These are phyloP conservation scores for Zaprionus davidi DNA, from an alignment of 1,140 invertebrate genomes.

Conservation along the genomic window DNA sequence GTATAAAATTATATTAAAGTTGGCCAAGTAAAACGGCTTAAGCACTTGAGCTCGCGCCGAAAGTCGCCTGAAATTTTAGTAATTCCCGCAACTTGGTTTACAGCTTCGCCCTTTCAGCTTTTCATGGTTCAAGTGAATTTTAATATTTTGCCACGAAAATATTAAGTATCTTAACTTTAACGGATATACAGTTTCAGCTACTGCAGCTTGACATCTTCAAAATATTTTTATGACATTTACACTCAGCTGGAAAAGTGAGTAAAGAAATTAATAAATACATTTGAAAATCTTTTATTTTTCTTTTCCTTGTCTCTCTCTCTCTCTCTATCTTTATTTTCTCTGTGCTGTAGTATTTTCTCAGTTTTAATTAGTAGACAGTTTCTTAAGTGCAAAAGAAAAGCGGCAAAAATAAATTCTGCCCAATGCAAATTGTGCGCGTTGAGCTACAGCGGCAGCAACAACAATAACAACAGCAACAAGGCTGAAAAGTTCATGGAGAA, in stretches of 20 bases:
- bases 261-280: slow-evolving; percentile 3
- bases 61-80: background rate
- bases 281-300: background rate
- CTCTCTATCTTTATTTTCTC: background rate
- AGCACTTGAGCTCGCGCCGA: background rate
- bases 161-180: background rate
- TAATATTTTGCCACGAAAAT: background rate
- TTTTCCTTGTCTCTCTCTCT: background rate
- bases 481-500: slow-evolving; percentile 46
- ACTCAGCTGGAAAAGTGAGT: background rate
- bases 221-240: background rate
- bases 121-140: background rate
- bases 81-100: background rate
- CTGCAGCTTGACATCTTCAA: background rate
- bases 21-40: background rate
- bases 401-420: slow-evolving; percentile 55
- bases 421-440: slow-evolving; percentile 58
- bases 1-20: slow-evolving; percentile 15
- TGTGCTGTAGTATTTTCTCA: slow-evolving; percentile 36
- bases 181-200: background rate
- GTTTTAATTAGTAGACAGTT: slow-evolving; percentile 55
- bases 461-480: slow-evolving; percentile 18
- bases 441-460: slow-evolving; percentile 25
- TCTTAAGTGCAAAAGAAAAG: slow-evolving; percentile 33
- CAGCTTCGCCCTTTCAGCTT: background rate